Conservation (phyloP, 2,888 invertebrate species). For the Tachystola acroxantha region DNA sequence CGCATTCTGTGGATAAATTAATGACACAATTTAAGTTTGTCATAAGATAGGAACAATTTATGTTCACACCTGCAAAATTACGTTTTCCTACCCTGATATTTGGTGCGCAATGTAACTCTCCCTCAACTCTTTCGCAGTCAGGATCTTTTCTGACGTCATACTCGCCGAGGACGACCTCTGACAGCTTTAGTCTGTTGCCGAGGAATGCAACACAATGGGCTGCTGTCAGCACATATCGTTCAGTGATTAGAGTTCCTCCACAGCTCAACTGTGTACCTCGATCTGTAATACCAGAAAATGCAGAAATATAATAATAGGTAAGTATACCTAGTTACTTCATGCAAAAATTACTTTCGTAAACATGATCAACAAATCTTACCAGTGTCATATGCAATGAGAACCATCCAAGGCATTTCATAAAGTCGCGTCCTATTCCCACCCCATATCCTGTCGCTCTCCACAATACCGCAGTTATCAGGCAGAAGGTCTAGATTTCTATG, state of each 20-base stretch:
- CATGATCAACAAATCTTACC: too few relatives aligned
- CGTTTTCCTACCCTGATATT: constrained; percentile 23
- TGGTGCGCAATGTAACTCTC: constrained; percentile 42
- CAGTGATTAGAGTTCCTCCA: constrained; percentile 74
- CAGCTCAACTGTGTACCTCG: constrained; percentile 56
- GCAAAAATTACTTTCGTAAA: too few relatives aligned
- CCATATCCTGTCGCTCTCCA: constrained; percentile 74
- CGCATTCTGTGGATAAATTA: constrained; percentile 44
- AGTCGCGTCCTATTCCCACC: constrained; percentile 80
- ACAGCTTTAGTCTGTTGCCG: constrained; percentile 46
- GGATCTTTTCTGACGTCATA: constrained; percentile 53
- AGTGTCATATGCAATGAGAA: constrained; percentile 80
- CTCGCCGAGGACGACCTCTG: constrained; percentile 79
- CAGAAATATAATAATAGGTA: background rate
- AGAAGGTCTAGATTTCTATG: constrained; percentile 46
- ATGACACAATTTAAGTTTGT: too few relatives aligned
- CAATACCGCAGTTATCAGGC: constrained; percentile 74
- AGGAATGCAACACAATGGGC: constrained; percentile 78
- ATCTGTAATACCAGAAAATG: constrained; percentile 21
- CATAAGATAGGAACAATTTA: background rate
- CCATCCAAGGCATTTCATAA: constrained; percentile 88
- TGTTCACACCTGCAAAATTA: background rate
- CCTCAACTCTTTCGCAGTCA: constrained; percentile 48
- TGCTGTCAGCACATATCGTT: constrained; percentile 77
- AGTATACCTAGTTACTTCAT: too few relatives aligned